Evolutionary conservation across 2,888 invertebrate genomes (phyloP), one percentile per base, ranked within the genome.

Genomic region (Anarsia innoxiella): DNA sequence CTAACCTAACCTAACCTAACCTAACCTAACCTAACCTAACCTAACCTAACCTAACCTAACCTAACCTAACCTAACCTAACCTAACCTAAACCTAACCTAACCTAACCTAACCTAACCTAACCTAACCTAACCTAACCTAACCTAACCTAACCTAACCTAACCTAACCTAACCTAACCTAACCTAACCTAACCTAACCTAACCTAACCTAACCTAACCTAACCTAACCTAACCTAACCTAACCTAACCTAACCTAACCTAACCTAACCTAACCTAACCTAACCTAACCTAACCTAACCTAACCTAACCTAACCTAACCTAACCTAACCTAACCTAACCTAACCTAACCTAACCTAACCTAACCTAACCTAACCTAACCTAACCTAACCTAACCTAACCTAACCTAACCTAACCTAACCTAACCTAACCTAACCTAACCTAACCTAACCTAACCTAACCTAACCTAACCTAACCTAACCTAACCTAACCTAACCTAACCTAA

Each of bases 1-100:
- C 41, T 38, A 41, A 37, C 42, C 40, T 39, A 43, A 39, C 43
- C 36, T 39, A 43, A 41, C 43, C 40, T 39, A 46, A 37, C 44
- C 40, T 36, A 44, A 39, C 46, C 39, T 39, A 43, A 44, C 46
- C 42, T 41, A 45, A 44, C 46, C 40, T 42, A 44, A 44, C 46
- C 39, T 44, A 44, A 42, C 45, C 41, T 42, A 45, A 39, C 45
- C 37, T 29, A 39, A 37, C 42, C 37, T 36, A 44, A 40, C 41
- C 44, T 38, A 42, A 39, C 46, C 43, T 42, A 41, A 42, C 46
- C 45, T 44, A 42, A 42, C 43, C 42, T 41, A 43, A 42, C 46
- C 44, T 44, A 45, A 46, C 47, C 50, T 49, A 45, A n/a, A n/a
- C n/a, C n/a, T n/a, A 45, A 46, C 47, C 50, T 49, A 45, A 45